Evolutionary conservation across 2,113 vertebrate genomes (phyloP), one percentile per base, ranked within the genome.

Genomic region (Ceratotherium simum): DNA sequence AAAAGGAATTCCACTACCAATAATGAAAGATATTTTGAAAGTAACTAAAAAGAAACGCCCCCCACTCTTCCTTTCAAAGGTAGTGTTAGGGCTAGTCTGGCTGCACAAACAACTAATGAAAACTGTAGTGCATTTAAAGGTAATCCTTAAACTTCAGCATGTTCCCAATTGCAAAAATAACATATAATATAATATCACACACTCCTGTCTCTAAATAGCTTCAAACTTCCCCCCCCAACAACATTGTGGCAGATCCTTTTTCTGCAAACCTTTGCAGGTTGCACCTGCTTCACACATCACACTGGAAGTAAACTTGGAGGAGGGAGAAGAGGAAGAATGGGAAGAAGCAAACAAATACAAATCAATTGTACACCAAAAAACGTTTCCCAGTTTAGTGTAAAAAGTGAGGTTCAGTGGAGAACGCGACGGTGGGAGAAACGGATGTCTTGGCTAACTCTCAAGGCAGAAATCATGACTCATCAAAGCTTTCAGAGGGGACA

Each of bases 381-480:
- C 25, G 10, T 36, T 62, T 72, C 23, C 51, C 29, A 23, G 29
- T 51, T 67, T 84, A 92, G 21, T 46, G 23, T 83, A 48, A 92
- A 93, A 95, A 70, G 23, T 51, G 25, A 85, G 90, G 48, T 70
- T 73, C 23, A 33, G 39, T 78, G 58, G 31, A 23, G 70, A 93
- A 58, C 2, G 17, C 42, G 29, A 36, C n/a, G 67, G 54, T 76
- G 91, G n/a, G 87, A 56, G n/a, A 88, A 93, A 91, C 51, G 12
- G 48, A 85, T 2, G 1, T 51, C 78, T 91, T 93, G 83, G 82
- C 93, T 91, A 42, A 62, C 48, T 96, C 92, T 81, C 72, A 96
- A 93, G 27, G 54, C 29, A 95, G 83, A 98, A 97, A 97, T 65
- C 90, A 72, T 96, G 96, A 96, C 86, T 97, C 96, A 98, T 88